Percentiles rank a stretch among this genome's conserved stretches.
These are phyloP conservation scores for Mastomys natalensis DNA, from an alignment of 2,113 vertebrate genomes.

Conservation along the genomic window DNA sequence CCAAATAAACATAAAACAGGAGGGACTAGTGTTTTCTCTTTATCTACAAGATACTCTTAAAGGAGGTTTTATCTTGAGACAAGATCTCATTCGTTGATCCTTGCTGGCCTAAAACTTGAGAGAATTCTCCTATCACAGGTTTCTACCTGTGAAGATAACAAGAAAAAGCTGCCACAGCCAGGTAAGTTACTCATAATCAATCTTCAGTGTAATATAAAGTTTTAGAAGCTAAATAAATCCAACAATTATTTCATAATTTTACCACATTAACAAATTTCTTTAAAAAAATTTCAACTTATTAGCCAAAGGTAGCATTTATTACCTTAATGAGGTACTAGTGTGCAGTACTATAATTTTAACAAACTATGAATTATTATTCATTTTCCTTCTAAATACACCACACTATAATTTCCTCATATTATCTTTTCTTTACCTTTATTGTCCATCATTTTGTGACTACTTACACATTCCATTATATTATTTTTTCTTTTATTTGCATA, in stretches of 20 bases:
- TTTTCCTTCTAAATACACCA: neutral
- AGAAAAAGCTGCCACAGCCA: too few relatives aligned
- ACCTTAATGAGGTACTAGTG: neutral
- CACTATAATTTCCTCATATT: neutral
- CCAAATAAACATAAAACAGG: neutral
- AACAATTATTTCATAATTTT: neutral
- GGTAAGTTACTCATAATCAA: neutral
- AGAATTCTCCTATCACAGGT: neutral
- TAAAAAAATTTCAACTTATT: neutral
- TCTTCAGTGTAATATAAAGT: neutral
- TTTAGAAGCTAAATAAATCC: neutral
- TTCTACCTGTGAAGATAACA: neutral
- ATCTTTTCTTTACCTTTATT: neutral
- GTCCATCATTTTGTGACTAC: neutral
- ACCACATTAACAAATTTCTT: neutral
- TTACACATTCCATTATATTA: neutral
- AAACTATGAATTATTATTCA: neutral
- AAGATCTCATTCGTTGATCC: neutral
- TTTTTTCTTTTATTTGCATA: neutral
- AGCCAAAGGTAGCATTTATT: neutral
- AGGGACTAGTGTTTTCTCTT: neutral
- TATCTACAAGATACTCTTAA: neutral
- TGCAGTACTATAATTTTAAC: neutral
- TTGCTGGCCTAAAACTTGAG: neutral
- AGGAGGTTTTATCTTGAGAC: neutral